Evolutionary conservation across 2,113 vertebrate genomes (phyloP).

Genomic region (Suricata suricatta): DNA sequence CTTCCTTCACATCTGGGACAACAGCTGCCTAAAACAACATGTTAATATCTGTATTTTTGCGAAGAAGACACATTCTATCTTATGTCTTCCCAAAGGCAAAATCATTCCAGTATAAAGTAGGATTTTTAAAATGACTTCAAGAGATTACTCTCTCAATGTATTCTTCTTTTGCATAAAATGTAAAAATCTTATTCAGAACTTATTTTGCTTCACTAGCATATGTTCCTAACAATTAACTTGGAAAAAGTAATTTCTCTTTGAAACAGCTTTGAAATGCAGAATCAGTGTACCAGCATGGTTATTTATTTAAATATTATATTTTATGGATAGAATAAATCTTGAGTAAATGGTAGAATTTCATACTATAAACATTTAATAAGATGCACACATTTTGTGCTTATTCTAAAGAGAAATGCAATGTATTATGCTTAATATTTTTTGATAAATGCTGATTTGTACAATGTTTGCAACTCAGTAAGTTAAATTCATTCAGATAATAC

Average conservation of each 20-base stretch:
- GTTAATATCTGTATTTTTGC: conserved; percentile 76
- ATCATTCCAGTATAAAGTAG: conserved; percentile 49
- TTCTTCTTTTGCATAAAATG: conserved; percentile 57
- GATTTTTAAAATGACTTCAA: conserved; percentile 70
- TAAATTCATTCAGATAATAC: neutral
- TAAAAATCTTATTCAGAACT: conserved; percentile 65
- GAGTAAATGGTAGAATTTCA: neutral
- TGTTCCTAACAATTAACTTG: conserved; percentile 67
- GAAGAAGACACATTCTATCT: conserved; percentile 62
- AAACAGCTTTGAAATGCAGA: conserved; percentile 10
- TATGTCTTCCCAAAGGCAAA: conserved; percentile 74
- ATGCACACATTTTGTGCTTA: neutral
- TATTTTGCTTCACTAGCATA: conserved; percentile 60
- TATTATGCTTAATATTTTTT: neutral
- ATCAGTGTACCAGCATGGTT: neutral
- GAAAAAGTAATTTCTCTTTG: conserved; percentile 43
- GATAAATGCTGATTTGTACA: neutral
- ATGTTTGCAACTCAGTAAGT: neutral
- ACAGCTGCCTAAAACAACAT: conserved; percentile 81
- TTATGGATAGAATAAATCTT: neutral
- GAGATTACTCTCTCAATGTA: conserved; percentile 52
- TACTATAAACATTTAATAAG: neutral
- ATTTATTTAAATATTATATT: conserved; percentile 7
- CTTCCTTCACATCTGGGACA: conserved; percentile 81
- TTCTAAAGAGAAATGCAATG: neutral